Evolutionary conservation across 2,797 vertebrate species (phyloP).

Genomic region (Oryzias sinensis): DNA sequence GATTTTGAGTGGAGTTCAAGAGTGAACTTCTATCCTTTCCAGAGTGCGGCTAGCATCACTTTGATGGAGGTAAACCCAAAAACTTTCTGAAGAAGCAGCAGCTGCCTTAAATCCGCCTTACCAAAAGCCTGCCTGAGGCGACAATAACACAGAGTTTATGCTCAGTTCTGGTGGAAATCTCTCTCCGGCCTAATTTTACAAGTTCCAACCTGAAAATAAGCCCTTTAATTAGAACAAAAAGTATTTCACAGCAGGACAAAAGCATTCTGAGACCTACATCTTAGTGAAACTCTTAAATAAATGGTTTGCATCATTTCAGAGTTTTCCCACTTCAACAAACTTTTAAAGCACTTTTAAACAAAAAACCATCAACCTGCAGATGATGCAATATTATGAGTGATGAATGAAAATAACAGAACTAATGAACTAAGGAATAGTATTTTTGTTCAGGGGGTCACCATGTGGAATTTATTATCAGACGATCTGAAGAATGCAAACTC

Average conservation of each 20-base stretch:
- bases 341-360: background rate
- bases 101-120: conserved; percentile 16
- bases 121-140: conserved; percentile 14
- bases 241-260: background rate
- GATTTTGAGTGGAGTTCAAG: too few species aligned
- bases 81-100: conserved; percentile 5
- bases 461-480: too few species aligned
- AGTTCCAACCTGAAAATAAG: conserved; percentile 12
- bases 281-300: background rate
- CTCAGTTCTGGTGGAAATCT: background rate
- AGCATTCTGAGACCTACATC: background rate
- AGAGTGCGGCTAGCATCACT: background rate
- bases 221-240: conserved; percentile 22
- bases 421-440: too few species aligned
- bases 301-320: background rate
- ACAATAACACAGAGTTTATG: conserved; percentile 8
- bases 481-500: too few species aligned
- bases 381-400: too few species aligned
- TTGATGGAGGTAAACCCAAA: background rate
- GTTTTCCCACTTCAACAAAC: too few species aligned
- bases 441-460: too few species aligned
- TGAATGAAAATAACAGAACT: too few species aligned
- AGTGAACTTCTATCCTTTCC: too few species aligned
- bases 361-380: background rate
- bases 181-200: conserved; percentile 26